phyloP scores from a whole-genome alignment of 2,113 vertebrate species.

The Pyxicephalus adspersus region DNA sequence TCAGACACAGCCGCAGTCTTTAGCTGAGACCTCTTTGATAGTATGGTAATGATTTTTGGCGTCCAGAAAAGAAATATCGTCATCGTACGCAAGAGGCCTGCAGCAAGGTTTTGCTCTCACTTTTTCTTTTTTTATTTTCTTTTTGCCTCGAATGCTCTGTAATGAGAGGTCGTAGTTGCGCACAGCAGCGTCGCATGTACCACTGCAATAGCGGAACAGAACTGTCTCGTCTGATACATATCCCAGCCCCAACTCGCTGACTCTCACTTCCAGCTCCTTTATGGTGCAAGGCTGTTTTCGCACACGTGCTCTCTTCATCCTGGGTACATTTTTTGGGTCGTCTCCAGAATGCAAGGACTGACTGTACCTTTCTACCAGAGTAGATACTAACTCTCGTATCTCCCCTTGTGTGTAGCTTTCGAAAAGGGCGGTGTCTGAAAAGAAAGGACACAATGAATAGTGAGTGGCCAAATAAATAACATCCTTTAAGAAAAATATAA shows the following conservation, averaged over 20 bases:
- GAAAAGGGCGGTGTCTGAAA: conserved; percentile 84
- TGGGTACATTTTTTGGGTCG: conserved; percentile 65
- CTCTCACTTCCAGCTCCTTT: conserved; percentile 84
- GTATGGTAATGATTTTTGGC: conserved; percentile 84
- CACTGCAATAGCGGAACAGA: conserved; percentile 92
- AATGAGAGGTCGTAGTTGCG: conserved; percentile 91
- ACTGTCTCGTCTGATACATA: conserved; percentile 91
- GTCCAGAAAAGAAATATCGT: conserved; percentile 88
- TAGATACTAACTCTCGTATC: conserved; percentile 79
- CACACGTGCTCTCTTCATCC: conserved; percentile 82
- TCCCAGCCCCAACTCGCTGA: conserved; percentile 90
- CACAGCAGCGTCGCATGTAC: conserved; percentile 78
- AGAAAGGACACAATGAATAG: conserved; percentile 32
- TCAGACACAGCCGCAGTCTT: conserved; percentile 93
- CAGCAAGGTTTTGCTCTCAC: conserved; percentile 87
- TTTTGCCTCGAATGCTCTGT: conserved; percentile 76
- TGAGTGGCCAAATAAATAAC: no score
- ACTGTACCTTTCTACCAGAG: conserved; percentile 77
- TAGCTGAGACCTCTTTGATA: conserved; percentile 88
- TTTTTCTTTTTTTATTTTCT: conserved; percentile 73
- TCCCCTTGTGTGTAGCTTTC: conserved; percentile 93
- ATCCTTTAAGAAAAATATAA: no score
- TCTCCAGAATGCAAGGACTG: conserved; percentile 69
- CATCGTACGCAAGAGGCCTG: conserved; percentile 86
- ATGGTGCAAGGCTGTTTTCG: conserved; percentile 74